Base-by-base conservation (phyloP, 2,888 invertebrate species). In the Zaprionus obscuricornis region DNA sequence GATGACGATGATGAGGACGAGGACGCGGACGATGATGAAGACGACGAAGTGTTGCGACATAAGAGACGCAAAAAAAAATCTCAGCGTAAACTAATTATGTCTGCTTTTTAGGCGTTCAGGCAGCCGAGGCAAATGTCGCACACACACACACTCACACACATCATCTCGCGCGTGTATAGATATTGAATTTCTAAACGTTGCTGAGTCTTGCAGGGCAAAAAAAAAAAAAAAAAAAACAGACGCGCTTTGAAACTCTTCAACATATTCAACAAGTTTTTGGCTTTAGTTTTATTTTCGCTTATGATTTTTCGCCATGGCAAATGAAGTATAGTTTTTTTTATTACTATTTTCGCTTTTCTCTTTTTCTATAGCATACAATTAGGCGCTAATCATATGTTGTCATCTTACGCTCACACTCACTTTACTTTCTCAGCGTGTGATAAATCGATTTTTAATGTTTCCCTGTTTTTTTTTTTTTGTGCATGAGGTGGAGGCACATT, bases 71-170 rank as follows among this genome's bases (percentile, higher is more conserved):
- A 63, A 83, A n/a, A n/a, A n/a, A n/a, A 77, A 77, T 79, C 84
- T 69, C 56, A 42, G 56, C 62, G 42, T 75, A 79, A 77, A 63
- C 84, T 73, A 79, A 77, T 77, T 75, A 77, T 64, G 58, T 64
- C 60, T 62, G 69, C 84, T 66, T 83, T 77, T 73, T 70, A 74
- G 77, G 60, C 64, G 77, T 70, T 54, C 63, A 81, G 55, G 74
- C 66, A 73, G 74, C 55, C 62, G 49, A 55, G 27, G 39, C 49
- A 58, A 37, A 31, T 42, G 36, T n/a, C 47, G 24, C 27, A 34
- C 33, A 46, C 29, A 22, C 26, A 34, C 37, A 14, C 27, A 27
- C 10, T 20, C 29, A 42, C 18, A 46, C 24, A 50, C 5, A 29
- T 27, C 4, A 36, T 49, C 17, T 20, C 7, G 10, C 33, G 4